Base-by-base conservation (phyloP, 1,140 invertebrate genomes). In the Brachionus plicatilis region DNA sequence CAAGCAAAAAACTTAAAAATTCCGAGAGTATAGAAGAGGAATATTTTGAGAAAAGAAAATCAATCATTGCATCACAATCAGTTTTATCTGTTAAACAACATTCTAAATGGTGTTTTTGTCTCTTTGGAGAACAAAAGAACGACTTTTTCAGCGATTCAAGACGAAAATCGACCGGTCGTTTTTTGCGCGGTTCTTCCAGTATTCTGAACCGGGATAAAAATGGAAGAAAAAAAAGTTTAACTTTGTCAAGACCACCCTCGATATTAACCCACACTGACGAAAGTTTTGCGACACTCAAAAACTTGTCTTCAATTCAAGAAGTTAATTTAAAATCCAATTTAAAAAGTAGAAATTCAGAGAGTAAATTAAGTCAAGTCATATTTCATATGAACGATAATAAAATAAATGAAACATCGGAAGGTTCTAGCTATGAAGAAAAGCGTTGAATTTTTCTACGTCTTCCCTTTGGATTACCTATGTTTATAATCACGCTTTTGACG, bases 111-210 rank as follows among this genome's bases (percentile, higher is more conserved):
- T 82, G 79, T 20, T 60, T 24, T 45, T 82, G 79, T 68, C 33
- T 82, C 20, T 60, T 82, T 45, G 79, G 79, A 5, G 79, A 82
- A 17, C 53, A 82, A 68, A 82, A 82, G 24, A 82, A 82, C 53
- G 79, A 82, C 60, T 82, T 82, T 37, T 82, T 82, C 65, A 65
- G 4, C 24, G 79, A 82, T n/a, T 37, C 79, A 37, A 43, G 79
- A 43, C 29, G 72, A 37, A 76, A 76, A 76, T 50, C 72, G 2
- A 76, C 24, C 17, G 24, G 11, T 24, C 43, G 43, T 8, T 50
- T 43, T 17, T 45, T 75, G 9, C 20, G 47, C 24, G 47, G 20
- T 50, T 50, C 41, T 17, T 24, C 27, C 11, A 41, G 37, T 8
- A 41, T 72, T 43, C 17, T 72, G 5, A 72, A 43, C 41, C 33